phyloP scores from a whole-genome alignment of 2,797 vertebrate genomes.

The Acridotheres tristis region DNA sequence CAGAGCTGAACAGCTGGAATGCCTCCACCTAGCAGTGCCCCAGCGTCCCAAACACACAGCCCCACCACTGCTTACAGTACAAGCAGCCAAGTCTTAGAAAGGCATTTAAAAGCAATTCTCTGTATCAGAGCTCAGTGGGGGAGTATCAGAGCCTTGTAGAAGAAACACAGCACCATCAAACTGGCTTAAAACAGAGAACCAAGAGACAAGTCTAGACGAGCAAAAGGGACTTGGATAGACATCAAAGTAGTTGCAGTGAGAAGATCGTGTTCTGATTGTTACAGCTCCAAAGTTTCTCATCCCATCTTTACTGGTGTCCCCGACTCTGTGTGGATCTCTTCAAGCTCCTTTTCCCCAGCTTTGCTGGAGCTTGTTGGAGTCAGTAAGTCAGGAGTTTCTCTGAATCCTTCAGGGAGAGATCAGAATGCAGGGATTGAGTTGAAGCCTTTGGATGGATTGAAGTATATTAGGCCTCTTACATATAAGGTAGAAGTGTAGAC shows the following conservation, averaged over 20 bases:
- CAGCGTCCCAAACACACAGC: not conserved
- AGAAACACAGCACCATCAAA: not conserved
- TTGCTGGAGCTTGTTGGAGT: not conserved
- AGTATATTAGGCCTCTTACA: no score
- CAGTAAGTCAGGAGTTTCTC: no score
- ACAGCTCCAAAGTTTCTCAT: not conserved
- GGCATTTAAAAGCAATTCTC: not conserved
- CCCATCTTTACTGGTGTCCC: not conserved
- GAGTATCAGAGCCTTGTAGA: no score
- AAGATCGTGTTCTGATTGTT: fast-evolving
- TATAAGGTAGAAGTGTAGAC: no score
- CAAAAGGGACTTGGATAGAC: no score
- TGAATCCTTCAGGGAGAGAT: no score
- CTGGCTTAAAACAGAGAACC: not conserved
- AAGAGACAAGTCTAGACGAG: not conserved
- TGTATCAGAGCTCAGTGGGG: not conserved
- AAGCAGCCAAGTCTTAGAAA: not conserved
- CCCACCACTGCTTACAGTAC: not conserved
- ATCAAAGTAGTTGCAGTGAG: not conserved
- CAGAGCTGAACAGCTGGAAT: fast-evolving
- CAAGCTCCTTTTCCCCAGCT: not conserved
- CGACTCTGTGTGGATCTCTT: not conserved
- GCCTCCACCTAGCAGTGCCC: not conserved
- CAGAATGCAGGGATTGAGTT: no score
- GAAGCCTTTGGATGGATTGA: no score